A percentile compares a stretch with the other conserved stretches of the same genome.
These are phyloP conservation scores for Digitonthophagus gazella DNA, from an alignment of 2,888 invertebrate species.

Conservation along the genomic window DNA sequence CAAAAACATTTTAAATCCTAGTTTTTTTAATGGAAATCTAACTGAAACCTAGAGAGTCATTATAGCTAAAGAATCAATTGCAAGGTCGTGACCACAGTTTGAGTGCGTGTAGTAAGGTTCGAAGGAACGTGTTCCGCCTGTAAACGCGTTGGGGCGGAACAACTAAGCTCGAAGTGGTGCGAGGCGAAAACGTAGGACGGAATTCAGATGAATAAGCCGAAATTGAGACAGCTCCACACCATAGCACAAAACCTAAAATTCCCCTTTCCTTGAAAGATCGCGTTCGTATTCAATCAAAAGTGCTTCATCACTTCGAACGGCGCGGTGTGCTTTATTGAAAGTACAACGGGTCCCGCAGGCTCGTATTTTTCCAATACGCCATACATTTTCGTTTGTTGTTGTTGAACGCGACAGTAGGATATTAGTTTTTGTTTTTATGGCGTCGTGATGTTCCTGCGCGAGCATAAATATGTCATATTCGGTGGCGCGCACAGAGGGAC, in stretches of 20 bases:
- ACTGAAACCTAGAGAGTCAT: slow-evolving; percentile 22
- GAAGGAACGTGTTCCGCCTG: slow-evolving; percentile 32
- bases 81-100: slow-evolving; percentile 31
- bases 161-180: slow-evolving; percentile 12
- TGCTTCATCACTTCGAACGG: neutral
- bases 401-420: slow-evolving; percentile 1
- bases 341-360: neutral
- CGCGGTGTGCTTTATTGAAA: neutral
- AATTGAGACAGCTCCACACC: too few relatives aligned
- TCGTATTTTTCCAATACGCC: neutral
- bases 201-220: slow-evolving; percentile 13
- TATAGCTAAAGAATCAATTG: slow-evolving; percentile 35
- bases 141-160: slow-evolving; percentile 24
- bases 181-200: neutral
- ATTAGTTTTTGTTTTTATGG: neutral
- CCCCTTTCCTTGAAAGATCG: neutral
- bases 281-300: neutral
- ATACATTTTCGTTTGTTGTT: slow-evolving; percentile 2
- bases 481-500: slow-evolving; percentile 10
- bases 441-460: slow-evolving; percentile 1
- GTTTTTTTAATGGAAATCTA: neutral
- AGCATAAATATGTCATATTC: slow-evolving; percentile 19
- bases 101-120: slow-evolving; percentile 35
- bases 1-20: neutral
- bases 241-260: neutral